Percentiles rank a stretch among this genome's conserved stretches.
Evolutionary conservation across 2,888 invertebrate species (phyloP).

Genomic region (Galerucella calmariensis): DNA sequence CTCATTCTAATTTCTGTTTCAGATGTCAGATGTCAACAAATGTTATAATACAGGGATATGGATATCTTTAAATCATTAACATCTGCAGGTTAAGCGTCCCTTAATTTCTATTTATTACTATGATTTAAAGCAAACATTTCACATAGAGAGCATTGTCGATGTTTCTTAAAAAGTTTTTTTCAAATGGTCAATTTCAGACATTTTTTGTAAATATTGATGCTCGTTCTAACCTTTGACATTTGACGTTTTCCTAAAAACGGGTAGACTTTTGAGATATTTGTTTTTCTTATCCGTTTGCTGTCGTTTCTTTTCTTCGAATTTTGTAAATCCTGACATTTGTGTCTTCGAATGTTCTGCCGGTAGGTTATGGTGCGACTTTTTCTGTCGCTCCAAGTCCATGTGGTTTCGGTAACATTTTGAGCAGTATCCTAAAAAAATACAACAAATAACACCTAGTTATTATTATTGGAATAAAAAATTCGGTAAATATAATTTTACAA

Average conservation of each 20-base stretch:
- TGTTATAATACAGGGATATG: too few species aligned
- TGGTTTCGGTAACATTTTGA: conserved; percentile 94
- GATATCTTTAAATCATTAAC: too few species aligned
- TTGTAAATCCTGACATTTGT: conserved; percentile 73
- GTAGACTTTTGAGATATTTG: conserved; percentile 74
- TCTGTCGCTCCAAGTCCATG: conserved; percentile 72
- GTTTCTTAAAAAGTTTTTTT: too few species aligned
- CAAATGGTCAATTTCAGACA: too few species aligned
- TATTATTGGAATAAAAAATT: neutral
- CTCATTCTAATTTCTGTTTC: too few species aligned
- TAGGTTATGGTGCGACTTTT: conserved; percentile 59
- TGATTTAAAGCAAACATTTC: too few species aligned
- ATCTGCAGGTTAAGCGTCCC: too few species aligned
- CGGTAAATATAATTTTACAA: neutral
- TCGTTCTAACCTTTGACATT: conserved; percentile 69
- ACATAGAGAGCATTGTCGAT: too few species aligned
- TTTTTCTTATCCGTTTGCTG: conserved; percentile 79
- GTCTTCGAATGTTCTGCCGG: conserved; percentile 58
- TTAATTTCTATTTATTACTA: too few species aligned
- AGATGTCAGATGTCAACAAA: too few species aligned
- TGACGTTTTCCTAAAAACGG: conserved; percentile 79
- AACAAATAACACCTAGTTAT: neutral
- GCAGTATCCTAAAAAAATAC: conserved; percentile 76
- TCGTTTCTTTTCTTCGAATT: conserved; percentile 87
- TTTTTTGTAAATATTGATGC: too few species aligned